Percentiles rank a stretch among this genome's conserved stretches.
Conservation (phyloP, 2,888 invertebrate genomes). For the Plagodis dolabraria region DNA sequence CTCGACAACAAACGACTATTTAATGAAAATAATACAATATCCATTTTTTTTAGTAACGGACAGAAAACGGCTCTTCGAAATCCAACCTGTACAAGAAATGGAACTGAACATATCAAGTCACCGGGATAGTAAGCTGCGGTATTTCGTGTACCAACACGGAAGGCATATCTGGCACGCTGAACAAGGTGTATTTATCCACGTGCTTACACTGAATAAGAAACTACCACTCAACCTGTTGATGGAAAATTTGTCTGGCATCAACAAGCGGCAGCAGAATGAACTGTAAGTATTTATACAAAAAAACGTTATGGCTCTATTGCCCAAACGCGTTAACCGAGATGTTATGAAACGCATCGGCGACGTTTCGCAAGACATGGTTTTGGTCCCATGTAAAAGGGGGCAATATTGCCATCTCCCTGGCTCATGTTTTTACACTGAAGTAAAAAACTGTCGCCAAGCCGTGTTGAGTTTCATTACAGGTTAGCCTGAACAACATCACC, state of each 20-base stretch:
- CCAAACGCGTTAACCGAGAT: no score
- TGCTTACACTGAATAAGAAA: constrained; percentile 76
- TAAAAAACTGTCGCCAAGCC: no score
- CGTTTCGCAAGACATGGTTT: no score
- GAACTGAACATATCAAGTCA: constrained; percentile 74
- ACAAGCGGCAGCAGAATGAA: constrained; percentile 82
- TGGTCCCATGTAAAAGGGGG: no score
- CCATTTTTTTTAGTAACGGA: constrained; percentile 68
- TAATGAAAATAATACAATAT: no score
- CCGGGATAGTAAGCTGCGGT: constrained; percentile 74
- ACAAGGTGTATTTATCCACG: constrained; percentile 76
- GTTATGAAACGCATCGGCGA: no score
- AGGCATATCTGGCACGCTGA: constrained; percentile 84
- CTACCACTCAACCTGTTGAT: constrained; percentile 76
- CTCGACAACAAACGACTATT: no score
- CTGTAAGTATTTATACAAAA: constrained; percentile 70
- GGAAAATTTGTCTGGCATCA: constrained; percentile 81
- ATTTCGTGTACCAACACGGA: constrained; percentile 83
- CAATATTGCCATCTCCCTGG: no score
- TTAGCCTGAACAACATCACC: no score
- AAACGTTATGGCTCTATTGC: background rate
- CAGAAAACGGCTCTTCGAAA: constrained; percentile 70
- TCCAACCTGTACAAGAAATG: constrained; percentile 70
- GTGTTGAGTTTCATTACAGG: no score
- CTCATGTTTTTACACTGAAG: no score